Conservation (phyloP, 2,888 invertebrate species). For the Clanis bilineata region DNA sequence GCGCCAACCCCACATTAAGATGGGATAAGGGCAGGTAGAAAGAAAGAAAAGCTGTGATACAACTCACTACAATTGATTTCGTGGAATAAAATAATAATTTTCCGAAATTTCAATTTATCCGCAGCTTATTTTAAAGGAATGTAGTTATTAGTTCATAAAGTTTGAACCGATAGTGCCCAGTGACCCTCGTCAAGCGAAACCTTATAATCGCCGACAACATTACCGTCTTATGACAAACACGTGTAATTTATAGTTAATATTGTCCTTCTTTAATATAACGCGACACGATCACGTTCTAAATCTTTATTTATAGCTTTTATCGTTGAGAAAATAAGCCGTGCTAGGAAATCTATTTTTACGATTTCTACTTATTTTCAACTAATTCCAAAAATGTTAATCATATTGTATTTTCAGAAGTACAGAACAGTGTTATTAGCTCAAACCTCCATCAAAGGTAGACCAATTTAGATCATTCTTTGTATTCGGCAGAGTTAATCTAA, state of each 20-base stretch:
- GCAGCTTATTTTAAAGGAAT: constrained; percentile 5
- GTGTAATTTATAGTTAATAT: constrained; percentile 50
- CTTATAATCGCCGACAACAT: constrained; percentile 54
- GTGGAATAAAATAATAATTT: not conserved
- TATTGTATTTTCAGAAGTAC: no score
- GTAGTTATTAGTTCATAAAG: constrained; percentile 25
- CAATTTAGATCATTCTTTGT: no score
- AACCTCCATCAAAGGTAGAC: no score
- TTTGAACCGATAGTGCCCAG: constrained; percentile 45
- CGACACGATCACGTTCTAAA: not conserved
- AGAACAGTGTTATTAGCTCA: no score
- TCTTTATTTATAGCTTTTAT: not conserved
- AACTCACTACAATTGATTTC: no score
- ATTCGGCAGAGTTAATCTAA: no score
- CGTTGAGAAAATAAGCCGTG: not conserved
- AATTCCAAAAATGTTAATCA: no score
- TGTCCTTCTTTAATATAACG: constrained; percentile 18
- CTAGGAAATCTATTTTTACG: not conserved
- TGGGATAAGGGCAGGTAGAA: no score
- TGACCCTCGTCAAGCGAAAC: constrained; percentile 52
- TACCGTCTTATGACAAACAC: constrained; percentile 54
- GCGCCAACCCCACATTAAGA: no score
- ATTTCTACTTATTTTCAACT: no score
- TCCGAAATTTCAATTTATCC: constrained; percentile 8
- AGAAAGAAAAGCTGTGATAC: no score